Base-by-base conservation (phyloP, 2,888 invertebrate genomes). In the Spodoptera picta region DNA sequence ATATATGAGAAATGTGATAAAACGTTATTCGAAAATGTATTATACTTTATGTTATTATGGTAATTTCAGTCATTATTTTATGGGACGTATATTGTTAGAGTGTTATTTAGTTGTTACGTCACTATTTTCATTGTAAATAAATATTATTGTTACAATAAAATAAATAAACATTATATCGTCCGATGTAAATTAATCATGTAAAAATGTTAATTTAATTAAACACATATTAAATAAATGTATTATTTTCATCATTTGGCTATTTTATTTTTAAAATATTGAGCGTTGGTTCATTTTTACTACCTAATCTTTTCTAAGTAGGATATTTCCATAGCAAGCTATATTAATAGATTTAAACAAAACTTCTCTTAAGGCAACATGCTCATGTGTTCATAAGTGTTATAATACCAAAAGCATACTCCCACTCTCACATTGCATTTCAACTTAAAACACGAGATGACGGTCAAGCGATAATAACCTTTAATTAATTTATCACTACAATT, bases 61-160 rank as follows among this genome's bases (percentile, higher is more conserved):
- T 81, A 82, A 84, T 83, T 85, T 84, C 86, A 92, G 92, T 92
- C 92, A 92, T 89, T 89, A 90, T 85, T 86, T 81, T 88, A 88
- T 83, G 80, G 80, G 76, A 82, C 71, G 70, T 83, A 82, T 83
- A 83, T 83, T 83, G 77, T 87, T 85, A 80, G 76, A 84, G 79
- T 85, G 85, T 88, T 89, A 90, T 90, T 87, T 87, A 88, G 85
- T 90, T 36, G 36, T 36, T 36, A 36, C 36, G 70, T 79, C 82
- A 67, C 73, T 65, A 74, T 78, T 81, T 77, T 81, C 85, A 77
- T 82, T 87, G 85, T 86, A 86, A 87, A 87, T 88, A 87, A 84
- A 73, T 83, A 81, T 82, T 82, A 82, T 73, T 79, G 69, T 69
- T 76, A 69, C 69, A 69, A 77, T 78, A 77, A 79, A 31, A 76